Conservation (phyloP, 2,113 vertebrate species). For the Syngnathus floridae region DNA sequence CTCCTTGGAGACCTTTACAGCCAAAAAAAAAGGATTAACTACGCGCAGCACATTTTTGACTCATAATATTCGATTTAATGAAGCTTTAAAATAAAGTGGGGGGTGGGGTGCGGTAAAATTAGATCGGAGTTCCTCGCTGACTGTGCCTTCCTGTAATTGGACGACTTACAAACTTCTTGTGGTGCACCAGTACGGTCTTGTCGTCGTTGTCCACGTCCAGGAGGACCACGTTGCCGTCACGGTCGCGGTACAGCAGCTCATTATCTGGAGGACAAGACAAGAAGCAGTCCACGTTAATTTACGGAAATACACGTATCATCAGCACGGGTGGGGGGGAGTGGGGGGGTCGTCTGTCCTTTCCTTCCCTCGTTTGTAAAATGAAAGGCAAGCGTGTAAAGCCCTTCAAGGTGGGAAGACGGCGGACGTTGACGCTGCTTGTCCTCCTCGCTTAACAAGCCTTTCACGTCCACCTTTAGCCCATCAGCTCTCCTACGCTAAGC, state of each 20-base stretch:
- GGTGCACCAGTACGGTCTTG: slow-evolving; percentile 83
- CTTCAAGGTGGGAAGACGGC: slow-evolving; percentile 11
- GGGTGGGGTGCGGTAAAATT: slow-evolving; percentile 7
- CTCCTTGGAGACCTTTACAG: slow-evolving; percentile 2
- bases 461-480: slow-evolving; percentile 45
- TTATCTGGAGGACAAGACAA: slow-evolving; percentile 66
- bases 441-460: slow-evolving; percentile 45
- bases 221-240: slow-evolving; percentile 81
- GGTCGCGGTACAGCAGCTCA: slow-evolving; percentile 86
- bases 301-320: no score
- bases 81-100: slow-evolving; percentile 21
- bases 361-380: neutral
- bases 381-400: neutral
- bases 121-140: slow-evolving; percentile 12
- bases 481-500: slow-evolving; percentile 15
- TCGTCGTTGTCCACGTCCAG: slow-evolving; percentile 79
- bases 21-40: slow-evolving; percentile 18
- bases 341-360: neutral
- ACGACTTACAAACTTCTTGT: slow-evolving; percentile 92
- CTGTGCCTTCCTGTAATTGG: slow-evolving; percentile 4
- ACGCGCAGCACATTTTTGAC: slow-evolving; percentile 16
- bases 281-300: no score
- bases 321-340: no score
- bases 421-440: slow-evolving; percentile 23
- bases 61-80: slow-evolving; percentile 41